Evolutionary conservation across 2,113 vertebrate genomes (phyloP).

Genomic region (Gorsachius goisagi): DNA sequence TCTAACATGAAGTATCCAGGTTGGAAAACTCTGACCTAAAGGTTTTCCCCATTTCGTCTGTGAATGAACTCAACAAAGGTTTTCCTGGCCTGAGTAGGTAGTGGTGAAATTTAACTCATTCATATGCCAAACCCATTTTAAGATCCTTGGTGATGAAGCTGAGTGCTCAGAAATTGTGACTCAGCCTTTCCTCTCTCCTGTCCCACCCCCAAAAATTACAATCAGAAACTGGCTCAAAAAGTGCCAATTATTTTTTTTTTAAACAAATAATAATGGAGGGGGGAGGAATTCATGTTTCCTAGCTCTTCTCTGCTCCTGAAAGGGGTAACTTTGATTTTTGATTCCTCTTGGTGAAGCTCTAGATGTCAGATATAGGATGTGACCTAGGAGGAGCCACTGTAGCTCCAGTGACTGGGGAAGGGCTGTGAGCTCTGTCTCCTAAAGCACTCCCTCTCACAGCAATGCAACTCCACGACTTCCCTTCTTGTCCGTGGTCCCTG

Average conservation of each 20-base stretch:
- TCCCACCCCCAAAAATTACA: neutral
- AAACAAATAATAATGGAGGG: neutral
- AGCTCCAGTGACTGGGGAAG: neutral
- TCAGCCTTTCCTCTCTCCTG: slow-evolving; percentile 25
- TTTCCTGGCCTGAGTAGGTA: slow-evolving; percentile 31
- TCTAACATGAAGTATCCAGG: neutral
- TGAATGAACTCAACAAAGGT: slow-evolving; percentile 33
- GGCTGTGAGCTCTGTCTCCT: neutral
- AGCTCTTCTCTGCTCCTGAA: neutral
- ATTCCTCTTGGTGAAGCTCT: neutral
- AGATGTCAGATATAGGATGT: neutral
- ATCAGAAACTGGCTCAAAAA: neutral
- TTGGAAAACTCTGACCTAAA: slow-evolving; percentile 42
- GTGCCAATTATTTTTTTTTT: neutral
- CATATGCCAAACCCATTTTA: slow-evolving; percentile 4
- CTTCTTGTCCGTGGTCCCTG: neutral
- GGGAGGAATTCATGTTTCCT: neutral
- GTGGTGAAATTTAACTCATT: slow-evolving; percentile 53
- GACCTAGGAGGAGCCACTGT: neutral
- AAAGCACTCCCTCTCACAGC: neutral
- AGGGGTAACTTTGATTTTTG: neutral
- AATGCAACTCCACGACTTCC: neutral
- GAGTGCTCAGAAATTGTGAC: slow-evolving; percentile 34
- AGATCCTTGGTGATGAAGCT: neutral
- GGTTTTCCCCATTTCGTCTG: slow-evolving; percentile 27